Base-by-base conservation (phyloP, 2,797 vertebrate species). In the Strix occidentalis region DNA sequence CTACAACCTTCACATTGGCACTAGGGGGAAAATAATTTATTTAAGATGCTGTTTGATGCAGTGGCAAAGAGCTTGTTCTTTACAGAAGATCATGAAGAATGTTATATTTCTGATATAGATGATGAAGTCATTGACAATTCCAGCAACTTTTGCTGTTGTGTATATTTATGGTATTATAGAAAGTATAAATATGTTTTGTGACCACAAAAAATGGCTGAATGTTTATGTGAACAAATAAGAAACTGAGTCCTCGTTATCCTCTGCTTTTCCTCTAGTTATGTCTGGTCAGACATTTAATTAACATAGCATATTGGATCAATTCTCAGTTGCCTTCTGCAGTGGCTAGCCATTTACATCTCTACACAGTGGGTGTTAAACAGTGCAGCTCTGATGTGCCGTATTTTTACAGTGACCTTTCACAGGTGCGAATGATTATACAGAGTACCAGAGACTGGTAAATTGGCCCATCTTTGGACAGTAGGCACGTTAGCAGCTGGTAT, bases 251-350 rank as follows among this genome's bases (percentile, higher is more conserved):
- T 79, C 29, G 39, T 89, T 89, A 57, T 64, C 24, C 0, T 70
- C 29, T 63, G n/a, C 6, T 85, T 92, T 93, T 66, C 31, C 24
- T 81, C 57, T 68, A 25, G 45, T 58, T 71, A 29, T 28, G 9
- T 82, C 50, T 79, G 25, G 35, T 65, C 76, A 93, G 57, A 64
- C 14, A 70, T 85, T 89, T 89, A 93, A 93, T 95, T 91, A 93
- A 17, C 1, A 0, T 50, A 58, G 51, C 57, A 26, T 48, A 58
- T 50, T 61, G 33, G 33, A 48, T 58, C 28, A 77, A 14, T 74
- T 88, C 89, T 94, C 74, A 37, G 66, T 37, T 84, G 57, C 46
- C 71, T 92, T 90, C 69, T 37, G 1, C 61, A 37, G 50, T 29
- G 13, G 28, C 33, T 63, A 43, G 46, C 46, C 46, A 13, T 50